Evolutionary conservation across 2,888 invertebrate species (phyloP).

Genomic region (Drosophila silvestris): DNA sequence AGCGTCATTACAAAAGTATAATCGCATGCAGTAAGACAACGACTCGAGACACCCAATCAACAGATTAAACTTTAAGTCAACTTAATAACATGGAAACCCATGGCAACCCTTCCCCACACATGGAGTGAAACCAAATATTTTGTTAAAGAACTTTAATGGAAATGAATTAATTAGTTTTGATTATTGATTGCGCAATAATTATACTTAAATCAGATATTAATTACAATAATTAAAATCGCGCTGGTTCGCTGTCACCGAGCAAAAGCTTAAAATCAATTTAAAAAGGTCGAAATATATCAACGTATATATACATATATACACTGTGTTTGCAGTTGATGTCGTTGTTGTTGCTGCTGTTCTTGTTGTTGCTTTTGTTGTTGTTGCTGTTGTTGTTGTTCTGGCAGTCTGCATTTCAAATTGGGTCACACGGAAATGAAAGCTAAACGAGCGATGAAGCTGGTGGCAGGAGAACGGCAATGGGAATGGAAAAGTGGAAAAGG

Average conservation of each 20-base stretch:
- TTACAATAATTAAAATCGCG: conserved; percentile 25
- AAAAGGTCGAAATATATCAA: conserved; percentile 19
- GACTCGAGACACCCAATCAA: background rate
- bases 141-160: background rate
- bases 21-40: conserved; percentile 28
- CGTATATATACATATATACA: background rate
- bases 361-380: conserved; percentile 8
- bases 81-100: background rate
- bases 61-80: background rate
- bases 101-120: background rate
- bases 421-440: conserved; percentile 43
- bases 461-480: background rate
- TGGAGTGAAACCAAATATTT: background rate
- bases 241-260: conserved; percentile 10
- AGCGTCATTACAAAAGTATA: conserved; percentile 41
- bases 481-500: background rate
- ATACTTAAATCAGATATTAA: conserved; percentile 20
- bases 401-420: conserved; percentile 34
- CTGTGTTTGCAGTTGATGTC: background rate
- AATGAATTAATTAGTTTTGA: conserved; percentile 15
- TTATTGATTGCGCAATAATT: conserved; percentile 4
- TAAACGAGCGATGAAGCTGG: background rate
- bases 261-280: conserved; percentile 41
- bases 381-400: conserved; percentile 12
- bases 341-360: background rate